phyloP scores from a whole-genome alignment of 1,140 invertebrate genomes.

The Penaeus indicus region DNA sequence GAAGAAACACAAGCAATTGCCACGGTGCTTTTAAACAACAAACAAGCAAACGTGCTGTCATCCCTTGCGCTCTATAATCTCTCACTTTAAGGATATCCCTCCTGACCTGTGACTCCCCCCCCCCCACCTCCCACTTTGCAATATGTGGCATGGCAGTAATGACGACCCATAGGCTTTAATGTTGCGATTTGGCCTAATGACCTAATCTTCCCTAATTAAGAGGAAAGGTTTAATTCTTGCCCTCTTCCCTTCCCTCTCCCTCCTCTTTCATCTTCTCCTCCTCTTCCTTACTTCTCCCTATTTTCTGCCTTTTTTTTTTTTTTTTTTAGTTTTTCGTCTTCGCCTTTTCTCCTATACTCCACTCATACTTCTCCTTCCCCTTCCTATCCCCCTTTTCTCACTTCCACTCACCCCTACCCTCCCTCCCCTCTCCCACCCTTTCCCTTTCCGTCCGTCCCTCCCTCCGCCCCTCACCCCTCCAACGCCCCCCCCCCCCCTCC shows the following conservation, averaged over 20 bases:
- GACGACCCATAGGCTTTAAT: conserved; percentile 47
- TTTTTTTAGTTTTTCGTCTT: neutral
- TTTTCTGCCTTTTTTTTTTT: neutral
- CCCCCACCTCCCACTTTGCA: neutral
- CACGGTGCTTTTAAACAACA: too few relatives aligned
- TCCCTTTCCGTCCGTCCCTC: too few relatives aligned
- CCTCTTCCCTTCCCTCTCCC: neutral
- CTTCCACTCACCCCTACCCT: neutral
- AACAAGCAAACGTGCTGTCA: too few relatives aligned
- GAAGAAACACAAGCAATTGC: too few relatives aligned
- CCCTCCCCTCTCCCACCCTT: too few relatives aligned
- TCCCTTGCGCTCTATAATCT: too few relatives aligned
- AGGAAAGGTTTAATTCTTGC: neutral
- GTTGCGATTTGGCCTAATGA: conserved; percentile 46
- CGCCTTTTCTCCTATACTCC: neutral
- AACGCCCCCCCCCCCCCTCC: too few relatives aligned
- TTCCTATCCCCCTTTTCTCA: neutral
- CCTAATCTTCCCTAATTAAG: conserved; percentile 49
- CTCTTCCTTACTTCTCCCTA: neutral
- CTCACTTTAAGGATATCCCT: neutral
- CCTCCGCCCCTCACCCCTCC: too few relatives aligned
- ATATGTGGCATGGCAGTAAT: conserved; percentile 45
- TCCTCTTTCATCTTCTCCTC: neutral
- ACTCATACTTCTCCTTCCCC: neutral
- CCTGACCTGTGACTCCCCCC: neutral